Conservation (phyloP, 2,797 vertebrate species). For the Oryzias sinensis region DNA sequence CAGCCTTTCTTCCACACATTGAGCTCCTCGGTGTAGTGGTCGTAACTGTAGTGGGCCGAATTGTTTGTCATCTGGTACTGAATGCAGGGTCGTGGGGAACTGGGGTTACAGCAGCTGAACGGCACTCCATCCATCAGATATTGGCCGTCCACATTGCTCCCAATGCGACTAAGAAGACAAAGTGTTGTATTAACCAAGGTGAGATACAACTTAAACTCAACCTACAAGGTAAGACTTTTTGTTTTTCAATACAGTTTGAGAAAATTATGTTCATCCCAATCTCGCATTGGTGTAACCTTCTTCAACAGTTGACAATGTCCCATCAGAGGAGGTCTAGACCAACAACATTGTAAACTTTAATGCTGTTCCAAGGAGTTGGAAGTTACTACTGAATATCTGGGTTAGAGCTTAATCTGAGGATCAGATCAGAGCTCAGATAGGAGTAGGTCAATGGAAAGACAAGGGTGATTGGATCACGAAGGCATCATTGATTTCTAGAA, state of each 20-base stretch:
- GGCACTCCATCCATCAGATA: conserved; percentile 95
- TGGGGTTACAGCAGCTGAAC: conserved; percentile 98
- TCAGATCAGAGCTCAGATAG: conserved; percentile 24
- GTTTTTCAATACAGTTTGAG: too few relatives aligned
- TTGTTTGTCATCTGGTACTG: conserved; percentile 96
- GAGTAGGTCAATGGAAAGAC: conserved; percentile 52
- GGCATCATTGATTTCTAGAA: conserved; percentile 27
- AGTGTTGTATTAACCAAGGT: conserved; percentile 18
- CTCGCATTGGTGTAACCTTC: too few relatives aligned
- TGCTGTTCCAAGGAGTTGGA: conserved; percentile 1
- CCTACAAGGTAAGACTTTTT: too few relatives aligned
- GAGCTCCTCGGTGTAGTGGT: conserved; percentile 95
- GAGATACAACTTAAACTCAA: background rate
- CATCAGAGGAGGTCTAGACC: too few relatives aligned
- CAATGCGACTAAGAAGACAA: conserved; percentile 83
- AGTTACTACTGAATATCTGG: conserved; percentile 9
- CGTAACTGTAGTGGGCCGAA: conserved; percentile 96
- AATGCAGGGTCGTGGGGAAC: conserved; percentile 94
- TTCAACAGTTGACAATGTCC: background rate
- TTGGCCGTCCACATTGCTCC: conserved; percentile 95
- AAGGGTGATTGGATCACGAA: conserved; percentile 39
- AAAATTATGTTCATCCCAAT: too few relatives aligned
- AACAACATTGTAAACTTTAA: background rate
- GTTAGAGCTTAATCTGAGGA: conserved; percentile 10
- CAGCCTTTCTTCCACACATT: conserved; percentile 93